Evolutionary conservation across 2,888 invertebrate genomes (phyloP).

Genomic region (Neoascia interrupta): DNA sequence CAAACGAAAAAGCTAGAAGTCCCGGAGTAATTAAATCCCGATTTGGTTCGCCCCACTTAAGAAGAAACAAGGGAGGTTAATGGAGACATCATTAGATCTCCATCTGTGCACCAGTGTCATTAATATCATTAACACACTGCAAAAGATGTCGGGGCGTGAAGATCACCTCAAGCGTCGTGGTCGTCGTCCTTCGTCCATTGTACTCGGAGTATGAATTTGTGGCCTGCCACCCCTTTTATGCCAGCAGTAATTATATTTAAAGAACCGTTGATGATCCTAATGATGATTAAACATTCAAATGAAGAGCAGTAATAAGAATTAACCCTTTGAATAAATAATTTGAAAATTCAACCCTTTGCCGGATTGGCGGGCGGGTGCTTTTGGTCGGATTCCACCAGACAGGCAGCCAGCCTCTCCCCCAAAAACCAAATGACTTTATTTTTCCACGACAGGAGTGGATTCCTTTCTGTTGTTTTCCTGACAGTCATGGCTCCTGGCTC

Average conservation of each 20-base stretch:
- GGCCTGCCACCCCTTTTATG: constrained; percentile 19
- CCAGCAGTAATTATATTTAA: constrained; percentile 38
- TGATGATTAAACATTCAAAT: constrained; percentile 67
- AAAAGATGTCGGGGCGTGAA: constrained; percentile 48
- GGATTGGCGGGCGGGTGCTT: no score
- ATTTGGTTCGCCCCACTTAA: constrained; percentile 32
- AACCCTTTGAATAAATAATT: constrained; percentile 59
- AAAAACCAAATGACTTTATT: constrained; percentile 18
- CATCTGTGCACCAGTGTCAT: constrained; percentile 6
- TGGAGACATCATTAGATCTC: constrained; percentile 44
- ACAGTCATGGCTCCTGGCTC: neutral
- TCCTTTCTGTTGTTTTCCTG: neutral
- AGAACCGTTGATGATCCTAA: constrained; percentile 59
- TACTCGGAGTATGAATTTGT: neutral
- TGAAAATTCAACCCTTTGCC: constrained; percentile 19
- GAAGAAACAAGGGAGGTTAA: constrained; percentile 20
- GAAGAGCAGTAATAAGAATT: constrained; percentile 58
- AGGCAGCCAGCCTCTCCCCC: neutral
- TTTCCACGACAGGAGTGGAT: constrained; percentile 19
- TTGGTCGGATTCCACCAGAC: no score
- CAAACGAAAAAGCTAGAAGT: neutral
- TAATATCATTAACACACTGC: constrained; percentile 44
- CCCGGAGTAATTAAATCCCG: constrained; percentile 34
- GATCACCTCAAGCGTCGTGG: constrained; percentile 39
- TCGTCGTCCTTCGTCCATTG: neutral